Percentiles rank a stretch among this genome's conserved stretches.
Evolutionary conservation across 2,888 invertebrate species (phyloP).

Genomic region (Theristus sp.): DNA sequence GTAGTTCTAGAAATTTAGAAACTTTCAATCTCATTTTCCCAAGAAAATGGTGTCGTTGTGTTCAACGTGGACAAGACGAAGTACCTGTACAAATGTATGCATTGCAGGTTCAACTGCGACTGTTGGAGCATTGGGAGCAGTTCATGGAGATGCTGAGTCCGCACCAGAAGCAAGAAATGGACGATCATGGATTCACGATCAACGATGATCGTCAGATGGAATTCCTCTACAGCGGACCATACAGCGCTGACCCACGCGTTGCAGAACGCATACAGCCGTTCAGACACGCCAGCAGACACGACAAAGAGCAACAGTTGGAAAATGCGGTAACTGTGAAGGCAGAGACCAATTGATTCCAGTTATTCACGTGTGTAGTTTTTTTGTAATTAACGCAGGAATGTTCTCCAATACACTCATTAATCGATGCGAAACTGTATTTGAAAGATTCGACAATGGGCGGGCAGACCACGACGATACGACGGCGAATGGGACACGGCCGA

Average conservation of each 20-base stretch:
- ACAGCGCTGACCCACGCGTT: neutral
- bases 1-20: too few relatives aligned
- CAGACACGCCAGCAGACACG: neutral
- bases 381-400: neutral
- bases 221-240: neutral
- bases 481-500: too few relatives aligned
- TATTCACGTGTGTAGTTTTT: neutral
- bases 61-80: too few relatives aligned
- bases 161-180: neutral
- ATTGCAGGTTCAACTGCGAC: neutral
- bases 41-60: too few relatives aligned
- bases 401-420: too few relatives aligned
- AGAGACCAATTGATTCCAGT: too few relatives aligned
- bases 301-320: neutral
- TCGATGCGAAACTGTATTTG: too few relatives aligned
- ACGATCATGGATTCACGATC: neutral
- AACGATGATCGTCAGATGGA: neutral
- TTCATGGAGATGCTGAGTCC: neutral
- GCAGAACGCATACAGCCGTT: neutral
- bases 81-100: too few relatives aligned
- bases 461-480: neutral
- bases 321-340: neutral
- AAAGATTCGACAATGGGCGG: neutral
- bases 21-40: too few relatives aligned
- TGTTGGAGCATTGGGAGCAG: neutral